A percentile compares a stretch with the other conserved stretches of the same genome.
Evolutionary conservation across 2,113 vertebrate species (phyloP).

Genomic region (Bubo scandiacus): DNA sequence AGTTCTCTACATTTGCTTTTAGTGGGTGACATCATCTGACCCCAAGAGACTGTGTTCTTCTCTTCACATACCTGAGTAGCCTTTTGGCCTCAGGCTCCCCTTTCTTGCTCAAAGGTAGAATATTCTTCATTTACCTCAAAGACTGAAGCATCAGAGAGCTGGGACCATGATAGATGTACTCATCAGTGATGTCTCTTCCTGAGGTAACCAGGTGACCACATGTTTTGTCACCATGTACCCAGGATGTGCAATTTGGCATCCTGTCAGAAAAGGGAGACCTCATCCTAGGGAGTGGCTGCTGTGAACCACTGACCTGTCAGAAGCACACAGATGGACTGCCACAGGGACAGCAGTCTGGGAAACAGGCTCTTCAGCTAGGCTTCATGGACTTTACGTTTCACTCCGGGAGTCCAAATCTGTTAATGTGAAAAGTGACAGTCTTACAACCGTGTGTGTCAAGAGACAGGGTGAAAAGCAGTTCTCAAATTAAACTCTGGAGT

Average conservation of each 20-base stretch:
- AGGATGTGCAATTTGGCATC: neutral
- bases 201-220: neutral
- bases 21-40: neutral
- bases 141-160: neutral
- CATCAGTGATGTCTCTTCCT: neutral
- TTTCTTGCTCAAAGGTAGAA: neutral
- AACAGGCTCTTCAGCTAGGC: neutral
- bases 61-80: neutral
- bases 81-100: neutral
- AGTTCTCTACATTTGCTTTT: neutral
- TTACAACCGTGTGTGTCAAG: neutral
- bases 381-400: neutral
- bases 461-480: neutral
- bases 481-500: neutral
- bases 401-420: neutral
- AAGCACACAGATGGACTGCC: neutral
- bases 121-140: neutral
- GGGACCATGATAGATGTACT: neutral
- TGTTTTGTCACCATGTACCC: neutral
- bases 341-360: neutral
- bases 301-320: neutral
- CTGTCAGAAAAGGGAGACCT: neutral
- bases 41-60: neutral
- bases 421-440: neutral
- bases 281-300: neutral